Conservation (phyloP, 2,888 invertebrate genomes). For the Disparrhopalites patrizii region DNA sequence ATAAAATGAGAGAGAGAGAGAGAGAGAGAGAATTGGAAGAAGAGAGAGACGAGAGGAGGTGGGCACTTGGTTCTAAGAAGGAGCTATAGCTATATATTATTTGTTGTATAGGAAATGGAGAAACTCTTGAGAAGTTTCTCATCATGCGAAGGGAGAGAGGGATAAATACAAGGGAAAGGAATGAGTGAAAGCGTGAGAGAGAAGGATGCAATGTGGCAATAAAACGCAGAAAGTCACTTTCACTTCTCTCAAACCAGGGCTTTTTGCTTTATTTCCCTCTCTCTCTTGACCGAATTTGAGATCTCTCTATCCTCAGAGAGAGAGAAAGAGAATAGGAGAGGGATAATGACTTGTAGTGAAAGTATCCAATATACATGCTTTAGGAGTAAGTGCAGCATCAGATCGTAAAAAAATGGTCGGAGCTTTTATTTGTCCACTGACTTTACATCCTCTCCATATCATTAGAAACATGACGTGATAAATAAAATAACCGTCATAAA, state of each 20-base stretch:
- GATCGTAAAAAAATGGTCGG: conserved; percentile 20
- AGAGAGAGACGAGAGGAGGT: too few species aligned
- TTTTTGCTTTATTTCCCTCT: background rate
- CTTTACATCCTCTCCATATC: conserved; percentile 22
- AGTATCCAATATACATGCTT: too few species aligned
- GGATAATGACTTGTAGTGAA: too few species aligned
- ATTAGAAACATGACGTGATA: conserved; percentile 25
- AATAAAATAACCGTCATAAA: conserved; percentile 27
- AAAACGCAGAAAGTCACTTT: conserved; percentile 11
- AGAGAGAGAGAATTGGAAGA: background rate
- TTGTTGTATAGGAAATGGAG: too few species aligned
- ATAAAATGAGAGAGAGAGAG: conserved; percentile 8
- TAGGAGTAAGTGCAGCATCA: too few species aligned
- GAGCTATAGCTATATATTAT: too few species aligned
- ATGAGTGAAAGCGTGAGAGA: background rate
- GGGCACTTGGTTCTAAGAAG: too few species aligned
- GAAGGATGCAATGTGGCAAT: background rate
- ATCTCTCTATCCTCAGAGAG: background rate
- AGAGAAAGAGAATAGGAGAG: too few species aligned
- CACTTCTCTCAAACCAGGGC: background rate
- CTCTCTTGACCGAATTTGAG: too few species aligned
- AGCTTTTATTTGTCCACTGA: conserved; percentile 26
- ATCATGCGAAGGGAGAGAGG: too few species aligned
- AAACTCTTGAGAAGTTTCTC: too few species aligned
- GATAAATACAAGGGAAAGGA: too few species aligned